Conservation (phyloP, 1,140 invertebrate species). For the Penaeus vannamei region DNA sequence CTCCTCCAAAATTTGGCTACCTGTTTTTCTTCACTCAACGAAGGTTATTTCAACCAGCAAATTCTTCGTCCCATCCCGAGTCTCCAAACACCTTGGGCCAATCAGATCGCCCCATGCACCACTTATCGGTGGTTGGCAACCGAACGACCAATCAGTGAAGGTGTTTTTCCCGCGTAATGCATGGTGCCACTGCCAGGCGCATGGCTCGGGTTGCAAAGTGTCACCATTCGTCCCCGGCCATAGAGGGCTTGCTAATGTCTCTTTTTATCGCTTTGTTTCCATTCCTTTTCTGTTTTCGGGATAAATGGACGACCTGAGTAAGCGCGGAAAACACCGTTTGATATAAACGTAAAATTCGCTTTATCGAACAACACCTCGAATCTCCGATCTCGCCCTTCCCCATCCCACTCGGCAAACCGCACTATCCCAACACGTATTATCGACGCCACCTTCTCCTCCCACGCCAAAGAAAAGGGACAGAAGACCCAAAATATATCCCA, state of each 20-base stretch:
- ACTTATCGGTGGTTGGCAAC: slow-evolving; percentile 38
- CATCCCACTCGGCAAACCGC: too few species aligned
- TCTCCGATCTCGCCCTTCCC: not conserved
- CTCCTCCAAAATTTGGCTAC: not conserved
- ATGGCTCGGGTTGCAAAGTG: slow-evolving; percentile 23
- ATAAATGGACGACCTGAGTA: too few species aligned
- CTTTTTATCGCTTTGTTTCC: not conserved
- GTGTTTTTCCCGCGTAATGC: slow-evolving; percentile 54
- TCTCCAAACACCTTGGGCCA: slow-evolving; percentile 52
- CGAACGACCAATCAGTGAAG: slow-evolving; percentile 29
- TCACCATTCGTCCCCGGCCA: not conserved
- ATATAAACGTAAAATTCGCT: too few species aligned
- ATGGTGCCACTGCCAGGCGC: slow-evolving; percentile 47
- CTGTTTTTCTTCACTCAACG: slow-evolving; percentile 34
- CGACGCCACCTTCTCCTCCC: not conserved
- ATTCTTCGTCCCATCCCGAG: not conserved
- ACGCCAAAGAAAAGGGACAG: slow-evolving; percentile 3
- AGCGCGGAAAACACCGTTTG: too few species aligned
- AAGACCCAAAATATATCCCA: too few species aligned
- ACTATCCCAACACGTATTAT: not conserved
- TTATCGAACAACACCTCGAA: too few species aligned
- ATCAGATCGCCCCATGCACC: slow-evolving; percentile 38
- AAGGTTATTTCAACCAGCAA: slow-evolving; percentile 39
- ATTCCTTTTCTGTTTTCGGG: not conserved
- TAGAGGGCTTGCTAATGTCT: not conserved